Evolutionary conservation across 2,888 invertebrate species (phyloP), one percentile per base, ranked within the genome.

Genomic region (Rhingia campestris): DNA sequence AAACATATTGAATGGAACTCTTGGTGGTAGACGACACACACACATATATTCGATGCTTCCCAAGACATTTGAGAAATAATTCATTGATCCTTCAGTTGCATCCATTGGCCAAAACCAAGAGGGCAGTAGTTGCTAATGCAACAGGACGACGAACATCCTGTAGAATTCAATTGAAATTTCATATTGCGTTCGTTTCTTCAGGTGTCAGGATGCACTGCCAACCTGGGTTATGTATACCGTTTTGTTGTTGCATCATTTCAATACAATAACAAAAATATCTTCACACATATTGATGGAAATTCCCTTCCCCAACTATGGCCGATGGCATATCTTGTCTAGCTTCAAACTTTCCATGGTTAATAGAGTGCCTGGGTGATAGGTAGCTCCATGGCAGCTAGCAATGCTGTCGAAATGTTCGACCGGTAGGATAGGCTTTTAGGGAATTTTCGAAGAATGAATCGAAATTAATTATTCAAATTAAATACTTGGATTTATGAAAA

Each of bases 381-480:
- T 22, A 2, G 2, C 1, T 22, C n/a, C 33, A 14, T 12, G 32
- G 4, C 4, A 7, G 9, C 33, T 10, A 32, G 30, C 5, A 10
- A 37, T 12, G 10, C 63, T 37, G 39, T 12, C 49, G 45, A 75
- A 74, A 66, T 66, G 41, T 43, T 49, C 43, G 43, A 33, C 49
- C 30, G 51, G 22, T 6, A 32, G 66, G 45, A 61, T 54, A 53
- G 58, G 53, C 53, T 67, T 69, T 49, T 53, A 58, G 58, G 64
- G 59, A 75, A 64, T 69, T 49, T 22, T n/a, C 61, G 22, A 41
- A 6, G 59, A 70, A 54, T 41, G 47, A 59, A 73, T 69, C 51
- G 77, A 73, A 77, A 69, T 77, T 82, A 67, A 82, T 82, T 77
- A 82, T 82, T 82, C 77, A 74, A 82, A 79, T 69, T 77, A 77